Base-by-base conservation (phyloP, 1,140 invertebrate genomes). In the Berghia stephanieae region DNA sequence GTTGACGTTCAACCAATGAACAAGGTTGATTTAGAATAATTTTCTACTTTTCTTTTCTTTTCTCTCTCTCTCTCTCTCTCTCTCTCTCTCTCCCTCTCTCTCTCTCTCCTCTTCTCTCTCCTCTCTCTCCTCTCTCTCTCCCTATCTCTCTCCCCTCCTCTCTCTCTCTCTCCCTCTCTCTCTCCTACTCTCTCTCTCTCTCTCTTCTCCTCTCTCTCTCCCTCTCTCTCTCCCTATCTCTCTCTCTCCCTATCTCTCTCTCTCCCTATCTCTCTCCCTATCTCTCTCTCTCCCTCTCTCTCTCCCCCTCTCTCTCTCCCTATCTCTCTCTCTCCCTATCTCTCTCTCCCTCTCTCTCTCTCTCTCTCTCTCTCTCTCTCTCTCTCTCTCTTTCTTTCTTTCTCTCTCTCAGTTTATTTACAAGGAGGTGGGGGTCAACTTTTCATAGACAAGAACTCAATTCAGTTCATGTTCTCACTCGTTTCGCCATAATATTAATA, bases 131-230 rank as follows among this genome's bases (percentile, higher is more conserved):
- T 21, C 21, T 75, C 24, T 57, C n/a, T n/a, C n/a, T n/a, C n/a
- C n/a, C n/a, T n/a, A n/a, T n/a, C n/a, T n/a, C n/a, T 60, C 55
- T 60, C 5, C 34, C 63, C 68, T 24, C 68, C 38, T 77, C 40
- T 69, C 44, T 77, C 66, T 77, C 66, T 46, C 66, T 70, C 40
- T 77, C 66, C 55, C 67, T 70, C 75, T 76, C 63, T 76, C 75
- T 70, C 46, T 72, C n/a, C n/a, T n/a, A n/a, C n/a, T n/a, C n/a
- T n/a, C n/a, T n/a, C n/a, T n/a, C n/a, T n/a, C n/a, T n/a, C 69
- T 67, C 36, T 42, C 27, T 36, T 24, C 46, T n/a, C n/a, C 40
- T 66, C 21, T 67, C 40, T 40, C 49, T 27, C 57, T 71, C 43
- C 40, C 43, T n/a, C n/a, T n/a, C n/a, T n/a, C n/a, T n/a, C n/a